A percentile compares a stretch with the other conserved stretches of the same genome.
Conservation (phyloP, 2,113 vertebrate species). For the Ptychochromis oligacanthus region DNA sequence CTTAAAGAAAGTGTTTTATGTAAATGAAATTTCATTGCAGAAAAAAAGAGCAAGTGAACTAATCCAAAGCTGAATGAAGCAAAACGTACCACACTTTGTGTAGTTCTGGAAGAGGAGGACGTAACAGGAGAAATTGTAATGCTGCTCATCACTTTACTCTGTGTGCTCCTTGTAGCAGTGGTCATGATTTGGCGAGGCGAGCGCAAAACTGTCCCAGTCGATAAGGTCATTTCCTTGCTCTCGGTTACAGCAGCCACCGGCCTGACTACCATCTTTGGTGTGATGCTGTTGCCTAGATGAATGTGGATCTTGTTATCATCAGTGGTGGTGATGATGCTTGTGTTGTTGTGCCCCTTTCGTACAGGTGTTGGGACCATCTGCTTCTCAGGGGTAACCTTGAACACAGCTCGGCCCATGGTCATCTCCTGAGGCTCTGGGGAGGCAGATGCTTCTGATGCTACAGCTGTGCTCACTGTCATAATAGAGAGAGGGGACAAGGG, state of each 20-base stretch:
- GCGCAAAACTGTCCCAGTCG: constrained; percentile 91
- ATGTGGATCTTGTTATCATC: constrained; percentile 99
- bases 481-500: constrained; percentile 90
- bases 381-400: constrained; percentile 96
- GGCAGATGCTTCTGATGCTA: constrained; percentile 79
- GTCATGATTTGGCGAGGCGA: constrained; percentile 88
- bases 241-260: constrained; percentile 82
- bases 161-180: constrained; percentile 73
- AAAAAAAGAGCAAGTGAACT: background rate
- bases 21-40: background rate
- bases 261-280: constrained; percentile 87
- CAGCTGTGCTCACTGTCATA: constrained; percentile 87
- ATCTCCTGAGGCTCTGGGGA: constrained; percentile 88
- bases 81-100: constrained; percentile 87
- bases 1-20: background rate
- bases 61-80: background rate
- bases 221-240: constrained; percentile 83
- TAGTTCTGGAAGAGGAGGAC: constrained; percentile 84
- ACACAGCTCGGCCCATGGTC: constrained; percentile 92
- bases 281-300: constrained; percentile 84
- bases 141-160: constrained; percentile 92
- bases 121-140: constrained; percentile 93
- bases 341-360: constrained; percentile 87
- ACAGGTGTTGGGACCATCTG: constrained; percentile 86
- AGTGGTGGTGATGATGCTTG: constrained; percentile 89